Conservation (phyloP, 35 echinoderm and acorn worm species). For the Heliocidaris tuberculata region DNA sequence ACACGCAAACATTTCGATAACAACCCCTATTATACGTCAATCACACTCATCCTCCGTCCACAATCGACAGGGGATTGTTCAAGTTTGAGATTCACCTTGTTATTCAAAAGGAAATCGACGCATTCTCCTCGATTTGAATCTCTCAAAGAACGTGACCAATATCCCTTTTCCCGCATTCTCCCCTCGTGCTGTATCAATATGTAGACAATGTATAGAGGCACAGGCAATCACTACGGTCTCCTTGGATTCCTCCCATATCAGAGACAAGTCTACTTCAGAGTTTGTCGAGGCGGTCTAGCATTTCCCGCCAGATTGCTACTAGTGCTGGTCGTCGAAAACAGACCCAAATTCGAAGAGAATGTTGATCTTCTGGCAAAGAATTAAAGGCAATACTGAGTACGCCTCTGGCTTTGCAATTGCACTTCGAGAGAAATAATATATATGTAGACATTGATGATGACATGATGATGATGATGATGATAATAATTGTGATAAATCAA, state of each 20-base stretch:
- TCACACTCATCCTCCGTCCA: neutral
- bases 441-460: too few relatives aligned
- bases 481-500: too few relatives aligned
- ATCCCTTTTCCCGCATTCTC: neutral
- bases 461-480: too few relatives aligned
- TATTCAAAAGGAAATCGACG: neutral
- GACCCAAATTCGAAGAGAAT: neutral
- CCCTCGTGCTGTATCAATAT: neutral
- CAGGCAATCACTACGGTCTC: neutral
- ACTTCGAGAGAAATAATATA: too few relatives aligned
- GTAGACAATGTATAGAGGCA: neutral
- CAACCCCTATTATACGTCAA: neutral
- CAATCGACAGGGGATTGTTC: neutral
- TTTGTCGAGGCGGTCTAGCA: neutral
- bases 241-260: neutral
- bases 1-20: neutral
- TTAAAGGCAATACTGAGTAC: too few relatives aligned
- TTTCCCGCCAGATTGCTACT: neutral
- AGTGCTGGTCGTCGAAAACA: neutral
- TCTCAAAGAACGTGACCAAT: neutral
- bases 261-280: neutral
- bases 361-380: too few relatives aligned
- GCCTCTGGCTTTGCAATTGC: too few relatives aligned
- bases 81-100: neutral
- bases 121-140: neutral